These are phyloP conservation scores for Eulithis prunata DNA, from an alignment of 2,888 invertebrate species.

Conservation along the genomic window DNA sequence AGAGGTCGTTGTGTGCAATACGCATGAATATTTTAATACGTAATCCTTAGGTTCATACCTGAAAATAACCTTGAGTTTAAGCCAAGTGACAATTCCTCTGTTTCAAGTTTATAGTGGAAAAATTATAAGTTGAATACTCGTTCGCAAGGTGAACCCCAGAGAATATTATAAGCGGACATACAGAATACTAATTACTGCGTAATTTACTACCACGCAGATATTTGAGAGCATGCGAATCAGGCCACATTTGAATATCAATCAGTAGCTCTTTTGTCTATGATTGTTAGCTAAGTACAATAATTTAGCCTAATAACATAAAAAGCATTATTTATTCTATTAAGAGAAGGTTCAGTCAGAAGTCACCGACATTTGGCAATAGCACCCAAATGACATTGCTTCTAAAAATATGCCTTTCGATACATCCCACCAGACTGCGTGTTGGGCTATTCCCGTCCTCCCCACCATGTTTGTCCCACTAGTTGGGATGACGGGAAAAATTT, in stretches of 20 bases:
- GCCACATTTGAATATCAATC: constrained; percentile 8
- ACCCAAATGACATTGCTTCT: constrained; percentile 67
- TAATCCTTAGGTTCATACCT: constrained; percentile 1
- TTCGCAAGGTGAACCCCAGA: constrained; percentile 18
- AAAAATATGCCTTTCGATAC: constrained; percentile 52
- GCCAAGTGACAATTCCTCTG: constrained; percentile 1
- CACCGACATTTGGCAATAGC: constrained; percentile 67
- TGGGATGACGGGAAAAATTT: too few relatives aligned
- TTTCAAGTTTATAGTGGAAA: constrained; percentile 14
- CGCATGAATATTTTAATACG: too few relatives aligned
- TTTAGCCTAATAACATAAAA: too few relatives aligned
- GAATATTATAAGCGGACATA: constrained; percentile 19
- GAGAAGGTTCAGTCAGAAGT: constrained; percentile 40
- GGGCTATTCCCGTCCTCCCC: too few relatives aligned
- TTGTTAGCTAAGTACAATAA: too few relatives aligned
- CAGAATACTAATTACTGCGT: constrained; percentile 26
- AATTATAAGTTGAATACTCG: constrained; percentile 10
- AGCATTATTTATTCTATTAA: constrained; percentile 1
- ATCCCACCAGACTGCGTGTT: constrained; percentile 11
- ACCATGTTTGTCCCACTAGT: too few relatives aligned
- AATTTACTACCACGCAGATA: constrained; percentile 21
- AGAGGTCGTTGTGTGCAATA: too few relatives aligned
- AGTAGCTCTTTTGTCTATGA: not conserved
- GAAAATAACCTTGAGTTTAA: not conserved
- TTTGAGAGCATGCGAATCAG: constrained; percentile 10